phyloP scores from a whole-genome alignment of 2,797 vertebrate species.

The Cyprinella venusta region DNA sequence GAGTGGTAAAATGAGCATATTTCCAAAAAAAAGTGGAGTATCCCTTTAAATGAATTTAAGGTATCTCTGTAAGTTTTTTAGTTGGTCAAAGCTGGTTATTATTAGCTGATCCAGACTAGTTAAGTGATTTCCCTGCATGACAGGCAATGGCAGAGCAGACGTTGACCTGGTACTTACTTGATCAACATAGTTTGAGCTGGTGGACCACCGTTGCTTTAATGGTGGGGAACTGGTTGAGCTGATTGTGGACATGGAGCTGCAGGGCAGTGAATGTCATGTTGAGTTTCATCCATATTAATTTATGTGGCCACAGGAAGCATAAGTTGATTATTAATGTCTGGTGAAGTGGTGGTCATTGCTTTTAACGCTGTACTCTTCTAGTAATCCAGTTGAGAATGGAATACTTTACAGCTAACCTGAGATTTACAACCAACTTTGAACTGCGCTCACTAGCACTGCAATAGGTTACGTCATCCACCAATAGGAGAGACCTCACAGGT shows the following conservation, averaged over 20 bases:
- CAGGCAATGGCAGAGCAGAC: not conserved
- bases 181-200: not conserved
- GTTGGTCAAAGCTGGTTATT: not conserved
- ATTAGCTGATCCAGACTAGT: not conserved
- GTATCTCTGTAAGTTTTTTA: not conserved
- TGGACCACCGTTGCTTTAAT: not conserved
- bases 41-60: not conserved
- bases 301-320: not conserved
- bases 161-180: not conserved
- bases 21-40: no score
- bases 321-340: conserved; percentile 58
- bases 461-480: conserved; percentile 12
- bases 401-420: conserved; percentile 15
- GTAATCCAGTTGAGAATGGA: not conserved
- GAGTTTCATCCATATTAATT: not conserved
- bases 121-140: no score
- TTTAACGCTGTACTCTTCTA: conserved; percentile 1
- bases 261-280: not conserved
- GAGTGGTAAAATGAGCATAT: no score
- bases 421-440: conserved; percentile 31
- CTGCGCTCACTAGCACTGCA: conserved; percentile 14
- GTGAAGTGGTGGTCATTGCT: conserved; percentile 50
- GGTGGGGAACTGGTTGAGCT: not conserved
- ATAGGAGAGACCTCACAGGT: conserved; percentile 30
- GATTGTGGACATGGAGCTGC: not conserved